Conservation (phyloP, 2,113 vertebrate species). For the Siniperca chuatsi region DNA sequence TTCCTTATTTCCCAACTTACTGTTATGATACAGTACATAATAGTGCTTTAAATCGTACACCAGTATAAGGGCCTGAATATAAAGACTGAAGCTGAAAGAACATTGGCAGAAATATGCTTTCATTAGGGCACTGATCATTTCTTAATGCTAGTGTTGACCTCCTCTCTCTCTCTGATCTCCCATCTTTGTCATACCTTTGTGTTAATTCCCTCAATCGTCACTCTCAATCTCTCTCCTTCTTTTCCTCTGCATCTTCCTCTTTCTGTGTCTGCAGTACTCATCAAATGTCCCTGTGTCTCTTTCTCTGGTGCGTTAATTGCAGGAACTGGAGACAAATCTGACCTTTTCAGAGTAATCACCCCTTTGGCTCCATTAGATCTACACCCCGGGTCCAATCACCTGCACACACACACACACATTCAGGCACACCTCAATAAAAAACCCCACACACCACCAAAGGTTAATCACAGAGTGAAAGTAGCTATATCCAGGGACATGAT, state of each 20-base stretch:
- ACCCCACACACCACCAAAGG: constrained; percentile 46
- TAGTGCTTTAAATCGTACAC: background rate
- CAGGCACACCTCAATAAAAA: constrained; percentile 43
- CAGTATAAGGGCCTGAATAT: background rate
- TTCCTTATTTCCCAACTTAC: background rate
- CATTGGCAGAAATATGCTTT: background rate
- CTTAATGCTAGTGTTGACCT: background rate
- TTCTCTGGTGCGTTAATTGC: constrained; percentile 56
- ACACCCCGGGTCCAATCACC: constrained; percentile 63
- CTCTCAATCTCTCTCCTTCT: background rate
- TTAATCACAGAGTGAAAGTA: constrained; percentile 69
- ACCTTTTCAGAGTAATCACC: constrained; percentile 77
- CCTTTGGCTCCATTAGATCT: constrained; percentile 70
- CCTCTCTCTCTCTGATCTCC: background rate
- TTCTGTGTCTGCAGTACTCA: constrained; percentile 34
- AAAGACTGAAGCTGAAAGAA: background rate
- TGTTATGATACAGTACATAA: background rate
- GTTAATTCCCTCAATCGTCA: background rate
- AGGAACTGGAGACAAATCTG: constrained; percentile 71
- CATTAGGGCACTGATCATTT: background rate
- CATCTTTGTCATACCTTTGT: background rate
- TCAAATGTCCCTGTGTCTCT: constrained; percentile 3
- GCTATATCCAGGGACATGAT: constrained; percentile 54
- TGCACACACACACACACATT: constrained; percentile 19
- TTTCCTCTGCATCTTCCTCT: background rate